phyloP scores from a whole-genome alignment of 2,797 vertebrate species.

The Dendrocincla tyrannina region DNA sequence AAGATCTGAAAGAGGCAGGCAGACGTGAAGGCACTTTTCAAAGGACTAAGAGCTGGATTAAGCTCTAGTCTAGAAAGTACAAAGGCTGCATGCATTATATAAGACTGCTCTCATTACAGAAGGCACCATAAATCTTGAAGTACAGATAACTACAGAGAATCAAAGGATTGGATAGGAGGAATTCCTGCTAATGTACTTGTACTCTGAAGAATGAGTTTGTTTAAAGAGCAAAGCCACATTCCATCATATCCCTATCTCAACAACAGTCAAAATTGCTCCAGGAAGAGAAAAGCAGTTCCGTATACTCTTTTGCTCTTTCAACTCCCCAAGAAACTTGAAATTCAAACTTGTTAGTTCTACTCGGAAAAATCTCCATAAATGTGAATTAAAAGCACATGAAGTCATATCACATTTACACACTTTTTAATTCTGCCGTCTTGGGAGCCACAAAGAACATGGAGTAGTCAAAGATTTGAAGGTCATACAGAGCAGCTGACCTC shows the following conservation, averaged over 20 bases:
- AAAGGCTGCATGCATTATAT: neutral
- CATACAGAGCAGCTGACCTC: neutral
- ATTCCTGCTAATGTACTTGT: neutral
- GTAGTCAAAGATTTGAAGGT: neutral
- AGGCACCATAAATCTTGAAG: conserved; percentile 13
- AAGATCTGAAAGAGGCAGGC: neutral
- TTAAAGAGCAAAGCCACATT: conserved; percentile 28
- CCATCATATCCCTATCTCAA: neutral
- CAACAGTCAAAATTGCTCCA: neutral
- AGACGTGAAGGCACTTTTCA: conserved; percentile 28
- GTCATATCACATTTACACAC: neutral
- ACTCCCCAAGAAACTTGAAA: neutral
- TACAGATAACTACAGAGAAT: neutral
- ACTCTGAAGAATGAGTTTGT: neutral
- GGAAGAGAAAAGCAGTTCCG: neutral
- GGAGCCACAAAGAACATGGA: neutral
- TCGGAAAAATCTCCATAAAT: neutral
- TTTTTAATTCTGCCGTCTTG: neutral
- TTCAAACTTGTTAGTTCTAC: neutral
- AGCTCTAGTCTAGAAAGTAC: neutral
- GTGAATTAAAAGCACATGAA: neutral
- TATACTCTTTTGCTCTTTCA: neutral
- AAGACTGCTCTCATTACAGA: conserved; percentile 1
- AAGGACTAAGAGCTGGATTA: neutral
- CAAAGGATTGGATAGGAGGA: neutral